Conservation (phyloP, 2,113 vertebrate species). For the Collichthys lucidus region DNA sequence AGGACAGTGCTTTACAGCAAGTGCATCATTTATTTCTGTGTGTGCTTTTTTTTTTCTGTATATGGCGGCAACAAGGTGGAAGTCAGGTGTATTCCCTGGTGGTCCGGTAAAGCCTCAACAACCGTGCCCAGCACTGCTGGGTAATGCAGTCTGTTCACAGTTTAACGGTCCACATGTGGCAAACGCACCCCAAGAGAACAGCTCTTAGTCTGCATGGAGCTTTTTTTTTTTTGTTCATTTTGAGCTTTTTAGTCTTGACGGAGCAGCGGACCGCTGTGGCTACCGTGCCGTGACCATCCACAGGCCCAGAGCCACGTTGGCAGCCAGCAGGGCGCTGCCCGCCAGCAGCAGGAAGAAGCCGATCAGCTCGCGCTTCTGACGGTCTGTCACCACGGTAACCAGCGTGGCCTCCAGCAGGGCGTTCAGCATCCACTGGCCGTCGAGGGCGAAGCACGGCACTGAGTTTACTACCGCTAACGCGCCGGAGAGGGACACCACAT, state of each 20-base stretch:
- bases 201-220: background rate
- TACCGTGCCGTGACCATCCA: conserved; percentile 99
- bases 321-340: conserved; percentile 94
- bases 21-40: conserved; percentile 54
- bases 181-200: conserved; percentile 23
- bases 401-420: conserved; percentile 96
- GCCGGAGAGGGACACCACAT: conserved; percentile 95
- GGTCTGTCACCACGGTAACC: conserved; percentile 89
- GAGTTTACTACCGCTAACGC: conserved; percentile 97
- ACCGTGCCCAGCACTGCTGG: conserved; percentile 34
- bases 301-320: conserved; percentile 95
- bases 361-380: conserved; percentile 91
- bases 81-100: conserved; percentile 34
- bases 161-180: conserved; percentile 48
- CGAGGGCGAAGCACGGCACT: conserved; percentile 96
- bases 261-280: conserved; percentile 19
- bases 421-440: conserved; percentile 98
- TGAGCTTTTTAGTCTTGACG: background rate
- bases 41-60: conserved; percentile 54
- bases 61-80: too few species aligned
- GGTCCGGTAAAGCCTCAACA: conserved; percentile 27
- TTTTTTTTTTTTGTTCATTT: background rate
- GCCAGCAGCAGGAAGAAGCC: conserved; percentile 96
- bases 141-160: conserved; percentile 59
- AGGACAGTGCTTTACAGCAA: conserved; percentile 59